Evolutionary conservation across 2,888 invertebrate species (phyloP).

Genomic region (Drosophila barbarae): DNA sequence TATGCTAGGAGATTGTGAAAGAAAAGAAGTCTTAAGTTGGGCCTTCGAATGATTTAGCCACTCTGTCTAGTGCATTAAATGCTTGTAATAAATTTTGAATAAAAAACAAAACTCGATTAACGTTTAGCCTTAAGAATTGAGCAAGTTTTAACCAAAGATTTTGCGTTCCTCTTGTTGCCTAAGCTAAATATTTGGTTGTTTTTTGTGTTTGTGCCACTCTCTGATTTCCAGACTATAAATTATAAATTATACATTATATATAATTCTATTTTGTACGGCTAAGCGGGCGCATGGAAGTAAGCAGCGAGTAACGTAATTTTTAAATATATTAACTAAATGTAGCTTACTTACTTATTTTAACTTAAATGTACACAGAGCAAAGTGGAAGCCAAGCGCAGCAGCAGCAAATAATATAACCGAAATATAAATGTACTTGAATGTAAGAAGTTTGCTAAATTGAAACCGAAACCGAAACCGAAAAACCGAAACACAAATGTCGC

Average conservation of each 20-base stretch:
- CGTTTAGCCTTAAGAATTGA: conserved; percentile 52
- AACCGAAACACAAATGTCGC: conserved; percentile 33
- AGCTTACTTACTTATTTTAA: conserved; percentile 73
- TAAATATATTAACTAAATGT: conserved; percentile 57
- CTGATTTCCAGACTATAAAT: not conserved
- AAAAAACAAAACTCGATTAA: conserved; percentile 26
- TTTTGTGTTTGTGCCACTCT: conserved; percentile 13
- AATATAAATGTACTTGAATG: conserved; percentile 71
- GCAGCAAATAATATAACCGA: conserved; percentile 44
- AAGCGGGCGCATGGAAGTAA: conserved; percentile 29
- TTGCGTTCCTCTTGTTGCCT: conserved; percentile 57
- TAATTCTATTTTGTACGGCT: conserved; percentile 21
- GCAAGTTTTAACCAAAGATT: conserved; percentile 56
- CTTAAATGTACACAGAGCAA: conserved; percentile 63
- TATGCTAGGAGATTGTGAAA: conserved; percentile 32
- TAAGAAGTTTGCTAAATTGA: conserved; percentile 69
- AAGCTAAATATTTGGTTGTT: conserved; percentile 43
- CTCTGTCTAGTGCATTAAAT: conserved; percentile 61
- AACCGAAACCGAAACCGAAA: conserved; percentile 11
- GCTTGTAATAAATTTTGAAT: conserved; percentile 59
- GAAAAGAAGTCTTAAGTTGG: conserved; percentile 28
- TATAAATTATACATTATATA: not conserved
- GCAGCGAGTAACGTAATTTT: conserved; percentile 41
- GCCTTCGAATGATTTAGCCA: conserved; percentile 55
- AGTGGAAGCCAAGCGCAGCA: conserved; percentile 24